phyloP scores from a whole-genome alignment of 2,113 vertebrate genomes.

The Steatornis caripensis region DNA sequence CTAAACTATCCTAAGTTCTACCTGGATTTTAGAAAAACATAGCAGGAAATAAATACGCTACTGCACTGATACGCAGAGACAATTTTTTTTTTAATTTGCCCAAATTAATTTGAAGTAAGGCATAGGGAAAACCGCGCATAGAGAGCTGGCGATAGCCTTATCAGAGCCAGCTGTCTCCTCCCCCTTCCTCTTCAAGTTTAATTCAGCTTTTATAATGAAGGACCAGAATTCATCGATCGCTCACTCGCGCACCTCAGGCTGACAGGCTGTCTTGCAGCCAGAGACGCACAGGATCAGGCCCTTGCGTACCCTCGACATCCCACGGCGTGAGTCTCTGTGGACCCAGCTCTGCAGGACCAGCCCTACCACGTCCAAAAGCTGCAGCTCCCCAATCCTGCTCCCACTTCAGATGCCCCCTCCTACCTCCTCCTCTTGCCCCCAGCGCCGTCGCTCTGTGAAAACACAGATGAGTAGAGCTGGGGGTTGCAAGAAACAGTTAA shows the following conservation, averaged over 20 bases:
- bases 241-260: neutral
- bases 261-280: neutral
- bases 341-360: neutral
- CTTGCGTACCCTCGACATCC: rapidly evolving
- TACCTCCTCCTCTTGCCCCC: neutral
- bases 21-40: neutral
- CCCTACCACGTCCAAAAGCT: neutral
- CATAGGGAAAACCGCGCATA: neutral
- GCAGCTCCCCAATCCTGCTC: neutral
- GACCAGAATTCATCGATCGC: neutral
- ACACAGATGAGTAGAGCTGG: neutral
- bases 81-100: neutral
- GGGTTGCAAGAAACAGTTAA: neutral
- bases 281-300: neutral
- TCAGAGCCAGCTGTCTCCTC: neutral
- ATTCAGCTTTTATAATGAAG: neutral
- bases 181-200: neutral
- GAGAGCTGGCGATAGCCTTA: rapidly evolving
- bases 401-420: neutral
- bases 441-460: neutral
- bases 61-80: neutral
- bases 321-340: rapidly evolving
- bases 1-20: neutral
- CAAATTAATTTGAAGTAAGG: neutral
- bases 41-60: neutral